These are phyloP conservation scores for Choristoneura rosaceana DNA, from an alignment of 2,888 invertebrate genomes.

Conservation along the genomic window DNA sequence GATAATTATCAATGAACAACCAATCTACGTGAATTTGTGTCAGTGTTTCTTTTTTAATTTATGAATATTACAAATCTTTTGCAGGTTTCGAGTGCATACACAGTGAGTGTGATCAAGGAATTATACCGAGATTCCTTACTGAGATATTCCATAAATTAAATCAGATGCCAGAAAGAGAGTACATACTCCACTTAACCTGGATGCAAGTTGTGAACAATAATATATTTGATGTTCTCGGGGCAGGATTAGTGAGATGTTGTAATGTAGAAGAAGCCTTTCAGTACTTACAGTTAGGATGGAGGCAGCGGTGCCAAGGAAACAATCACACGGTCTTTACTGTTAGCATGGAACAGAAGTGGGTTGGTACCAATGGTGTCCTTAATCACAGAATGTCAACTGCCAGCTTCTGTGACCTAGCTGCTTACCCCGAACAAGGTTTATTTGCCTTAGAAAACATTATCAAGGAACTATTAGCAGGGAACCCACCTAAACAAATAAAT, in stretches of 20 bases:
- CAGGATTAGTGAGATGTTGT: constrained; percentile 82
- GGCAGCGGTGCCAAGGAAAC: constrained; percentile 83
- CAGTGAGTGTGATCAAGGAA: constrained; percentile 89
- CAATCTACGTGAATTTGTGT: too few relatives aligned
- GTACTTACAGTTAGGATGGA: constrained; percentile 88
- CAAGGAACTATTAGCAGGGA: constrained; percentile 83
- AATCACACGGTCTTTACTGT: constrained; percentile 90
- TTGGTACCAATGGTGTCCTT: constrained; percentile 87
- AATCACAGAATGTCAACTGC: constrained; percentile 90
- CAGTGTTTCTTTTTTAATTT: too few relatives aligned
- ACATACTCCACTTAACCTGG: constrained; percentile 89
- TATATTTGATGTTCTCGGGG: constrained; percentile 86
- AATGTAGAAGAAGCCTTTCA: constrained; percentile 90
- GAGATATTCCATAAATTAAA: constrained; percentile 89
- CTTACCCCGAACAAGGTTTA: constrained; percentile 87
- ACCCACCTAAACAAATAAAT: constrained; percentile 80
- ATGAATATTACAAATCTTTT: constrained; percentile 45
- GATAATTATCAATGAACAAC: too few relatives aligned
- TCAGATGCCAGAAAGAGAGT: constrained; percentile 87
- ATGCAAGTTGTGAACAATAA: constrained; percentile 90
- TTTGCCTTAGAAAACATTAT: constrained; percentile 89
- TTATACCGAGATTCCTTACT: constrained; percentile 89
- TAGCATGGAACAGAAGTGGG: constrained; percentile 91
- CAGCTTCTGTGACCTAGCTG: constrained; percentile 89
- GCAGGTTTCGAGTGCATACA: constrained; percentile 82